Percentiles rank a stretch among this genome's conserved stretches.
Evolutionary conservation across 2,113 vertebrate species (phyloP).

Genomic region (Xerus inauris): DNA sequence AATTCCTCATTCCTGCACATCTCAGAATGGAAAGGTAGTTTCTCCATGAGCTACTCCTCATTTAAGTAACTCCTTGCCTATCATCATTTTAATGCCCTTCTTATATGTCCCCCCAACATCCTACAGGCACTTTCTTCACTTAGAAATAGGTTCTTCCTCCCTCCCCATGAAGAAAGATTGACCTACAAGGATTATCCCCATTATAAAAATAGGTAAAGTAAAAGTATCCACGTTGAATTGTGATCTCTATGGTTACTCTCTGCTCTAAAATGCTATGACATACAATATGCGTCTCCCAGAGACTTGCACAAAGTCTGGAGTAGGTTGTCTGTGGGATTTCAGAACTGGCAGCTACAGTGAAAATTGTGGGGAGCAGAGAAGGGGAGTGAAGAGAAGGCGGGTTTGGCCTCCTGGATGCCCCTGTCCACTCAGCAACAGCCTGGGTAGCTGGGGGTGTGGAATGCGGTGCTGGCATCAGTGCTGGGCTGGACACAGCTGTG

Average conservation of each 20-base stretch:
- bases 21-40: neutral
- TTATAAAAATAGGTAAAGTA: constrained; percentile 15
- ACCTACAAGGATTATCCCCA: neutral
- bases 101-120: neutral
- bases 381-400: neutral
- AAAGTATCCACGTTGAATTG: constrained; percentile 32
- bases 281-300: neutral
- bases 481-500: constrained; percentile 66
- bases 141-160: neutral
- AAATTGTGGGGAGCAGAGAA: neutral
- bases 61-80: neutral
- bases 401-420: constrained; percentile 41
- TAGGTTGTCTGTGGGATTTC: constrained; percentile 41
- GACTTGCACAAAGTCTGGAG: constrained; percentile 1
- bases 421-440: constrained; percentile 72
- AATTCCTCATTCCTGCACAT: neutral
- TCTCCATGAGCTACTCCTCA: neutral
- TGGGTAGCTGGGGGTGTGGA: constrained; percentile 74
- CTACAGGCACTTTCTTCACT: neutral
- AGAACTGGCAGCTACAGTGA: neutral
- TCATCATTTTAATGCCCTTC: neutral
- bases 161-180: neutral
- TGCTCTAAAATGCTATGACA: neutral
- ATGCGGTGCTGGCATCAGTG: constrained; percentile 70
- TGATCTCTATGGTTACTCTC: constrained; percentile 48